Evolutionary conservation across 1,140 invertebrate genomes (phyloP).

Genomic region (Drosophila pseudoobscura): DNA sequence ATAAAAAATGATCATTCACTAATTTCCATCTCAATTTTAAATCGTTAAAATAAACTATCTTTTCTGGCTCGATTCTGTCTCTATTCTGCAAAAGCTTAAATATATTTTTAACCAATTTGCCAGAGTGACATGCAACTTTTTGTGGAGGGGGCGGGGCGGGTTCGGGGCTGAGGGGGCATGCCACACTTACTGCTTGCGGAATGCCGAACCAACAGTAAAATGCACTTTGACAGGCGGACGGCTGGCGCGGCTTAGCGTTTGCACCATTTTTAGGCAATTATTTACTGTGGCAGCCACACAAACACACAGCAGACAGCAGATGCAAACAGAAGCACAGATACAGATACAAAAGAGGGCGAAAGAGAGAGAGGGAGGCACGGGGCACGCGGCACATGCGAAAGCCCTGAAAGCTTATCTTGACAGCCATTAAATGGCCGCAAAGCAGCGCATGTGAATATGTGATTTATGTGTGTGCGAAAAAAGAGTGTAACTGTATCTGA

Average conservation of each 20-base stretch:
- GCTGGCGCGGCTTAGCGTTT: constrained; percentile 16
- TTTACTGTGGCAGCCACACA: constrained; percentile 56
- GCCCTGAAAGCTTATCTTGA: constrained; percentile 70
- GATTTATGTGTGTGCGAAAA: constrained; percentile 53
- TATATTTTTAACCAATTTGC: constrained; percentile 21
- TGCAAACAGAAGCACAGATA: too few relatives aligned
- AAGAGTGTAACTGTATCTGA: constrained; percentile 4
- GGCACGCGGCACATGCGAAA: constrained; percentile 7
- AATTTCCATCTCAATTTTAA: too few relatives aligned
- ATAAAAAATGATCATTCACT: too few relatives aligned
- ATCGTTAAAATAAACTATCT: too few relatives aligned
- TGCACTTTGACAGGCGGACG: constrained; percentile 54
- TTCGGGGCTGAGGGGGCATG: constrained; percentile 5
- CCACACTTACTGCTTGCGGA: constrained; percentile 24
- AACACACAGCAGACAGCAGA: neutral
- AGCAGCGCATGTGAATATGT: constrained; percentile 64
- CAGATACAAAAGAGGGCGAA: too few relatives aligned
- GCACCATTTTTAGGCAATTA: constrained; percentile 73
- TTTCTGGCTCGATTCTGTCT: neutral
- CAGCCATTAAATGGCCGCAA: constrained; percentile 77
- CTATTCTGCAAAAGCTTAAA: constrained; percentile 1
- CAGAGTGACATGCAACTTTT: neutral
- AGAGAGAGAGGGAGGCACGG: too few relatives aligned
- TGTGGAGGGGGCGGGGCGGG: too few relatives aligned
- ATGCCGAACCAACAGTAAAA: constrained; percentile 33